phyloP scores from a whole-genome alignment of 2,113 vertebrate genomes.

The Dromas ardeola region DNA sequence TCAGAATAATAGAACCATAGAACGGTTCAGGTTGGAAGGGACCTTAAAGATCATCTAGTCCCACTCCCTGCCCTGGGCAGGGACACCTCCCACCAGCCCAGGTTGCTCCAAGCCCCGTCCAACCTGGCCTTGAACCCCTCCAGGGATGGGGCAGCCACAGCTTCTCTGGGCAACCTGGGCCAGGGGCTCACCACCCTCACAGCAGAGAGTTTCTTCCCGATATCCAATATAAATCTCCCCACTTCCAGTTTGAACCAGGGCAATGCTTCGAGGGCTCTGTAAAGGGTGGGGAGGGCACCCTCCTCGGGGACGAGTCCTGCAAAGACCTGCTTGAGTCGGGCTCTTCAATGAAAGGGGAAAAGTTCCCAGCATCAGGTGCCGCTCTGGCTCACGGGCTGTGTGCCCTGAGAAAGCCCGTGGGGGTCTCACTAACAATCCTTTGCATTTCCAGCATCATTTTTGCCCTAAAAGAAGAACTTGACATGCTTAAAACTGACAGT shows the following conservation, averaged over 20 bases:
- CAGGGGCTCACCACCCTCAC: no score
- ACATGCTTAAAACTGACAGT: neutral
- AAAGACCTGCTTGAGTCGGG: neutral
- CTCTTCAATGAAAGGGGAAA: neutral
- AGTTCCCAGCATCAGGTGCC: fast-evolving
- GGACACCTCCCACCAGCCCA: no score
- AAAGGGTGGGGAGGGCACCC: neutral
- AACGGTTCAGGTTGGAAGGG: no score
- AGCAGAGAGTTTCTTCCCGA: no score
- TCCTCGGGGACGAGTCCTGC: neutral
- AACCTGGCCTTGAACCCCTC: no score
- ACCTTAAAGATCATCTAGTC: no score
- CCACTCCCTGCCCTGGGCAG: no score
- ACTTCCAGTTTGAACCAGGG: neutral
- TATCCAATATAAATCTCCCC: no score
- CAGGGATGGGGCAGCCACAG: no score
- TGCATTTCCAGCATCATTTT: neutral
- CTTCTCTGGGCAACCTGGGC: no score
- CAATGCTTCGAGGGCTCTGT: neutral
- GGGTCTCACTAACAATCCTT: neutral
- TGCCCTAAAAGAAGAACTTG: neutral
- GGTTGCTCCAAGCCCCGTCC: no score
- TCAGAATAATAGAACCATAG: neutral
- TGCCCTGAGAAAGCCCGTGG: neutral
- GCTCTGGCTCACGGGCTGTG: neutral